phyloP scores from a whole-genome alignment of 2,797 vertebrate species.

The Jordanella pulchra region DNA sequence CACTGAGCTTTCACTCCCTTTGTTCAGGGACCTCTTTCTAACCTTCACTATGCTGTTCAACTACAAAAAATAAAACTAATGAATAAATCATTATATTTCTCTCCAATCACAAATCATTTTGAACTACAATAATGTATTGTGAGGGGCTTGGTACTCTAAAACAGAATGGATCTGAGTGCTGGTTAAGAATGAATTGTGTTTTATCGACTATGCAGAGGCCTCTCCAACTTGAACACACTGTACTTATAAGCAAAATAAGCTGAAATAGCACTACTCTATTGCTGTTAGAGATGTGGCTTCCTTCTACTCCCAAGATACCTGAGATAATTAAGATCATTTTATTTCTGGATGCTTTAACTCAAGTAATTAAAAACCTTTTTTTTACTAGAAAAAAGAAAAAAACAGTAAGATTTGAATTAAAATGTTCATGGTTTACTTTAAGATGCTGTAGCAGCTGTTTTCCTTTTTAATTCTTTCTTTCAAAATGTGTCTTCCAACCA shows the following conservation, averaged over 20 bases:
- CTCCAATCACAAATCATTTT: constrained; percentile 30
- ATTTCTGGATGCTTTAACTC: constrained; percentile 8
- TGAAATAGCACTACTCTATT: constrained; percentile 21
- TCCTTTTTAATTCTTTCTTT: not conserved
- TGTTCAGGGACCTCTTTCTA: constrained; percentile 46
- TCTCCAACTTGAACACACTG: constrained; percentile 39
- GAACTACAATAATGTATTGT: constrained; percentile 32
- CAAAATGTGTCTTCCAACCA: not conserved
- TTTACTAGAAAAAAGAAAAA: not conserved
- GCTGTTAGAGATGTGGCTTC: constrained; percentile 1
- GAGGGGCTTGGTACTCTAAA: constrained; percentile 36
- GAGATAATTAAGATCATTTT: constrained; percentile 18
- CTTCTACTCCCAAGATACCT: not conserved
- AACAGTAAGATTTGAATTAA: not conserved
- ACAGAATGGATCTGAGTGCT: constrained; percentile 36
- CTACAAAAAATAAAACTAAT: constrained; percentile 31
- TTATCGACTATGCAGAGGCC: constrained; percentile 29
- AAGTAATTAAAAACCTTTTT: constrained; percentile 12
- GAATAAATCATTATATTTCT: constrained; percentile 39
- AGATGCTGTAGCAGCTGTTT: not conserved
- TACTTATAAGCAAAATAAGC: constrained; percentile 22
- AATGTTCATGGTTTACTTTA: not conserved
- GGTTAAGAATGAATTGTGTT: constrained; percentile 35
- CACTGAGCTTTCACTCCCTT: constrained; percentile 52
- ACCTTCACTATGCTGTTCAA: constrained; percentile 34